Evolutionary conservation across 2,888 invertebrate species (phyloP).

Genomic region (Smittia sp.): DNA sequence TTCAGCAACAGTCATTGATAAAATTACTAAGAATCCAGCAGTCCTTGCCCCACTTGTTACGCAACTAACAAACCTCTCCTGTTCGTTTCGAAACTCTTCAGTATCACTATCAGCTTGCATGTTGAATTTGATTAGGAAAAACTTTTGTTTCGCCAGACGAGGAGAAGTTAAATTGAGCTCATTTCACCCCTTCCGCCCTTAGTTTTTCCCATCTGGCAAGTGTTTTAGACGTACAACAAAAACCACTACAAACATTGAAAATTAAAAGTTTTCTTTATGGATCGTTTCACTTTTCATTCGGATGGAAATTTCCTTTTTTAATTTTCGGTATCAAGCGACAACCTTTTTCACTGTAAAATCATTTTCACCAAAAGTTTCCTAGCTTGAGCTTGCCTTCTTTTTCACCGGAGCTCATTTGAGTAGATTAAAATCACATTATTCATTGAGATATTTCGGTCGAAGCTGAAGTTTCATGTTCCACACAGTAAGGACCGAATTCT

Average conservation of each 20-base stretch:
- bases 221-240: conserved; percentile 2
- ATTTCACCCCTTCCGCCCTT: not conserved
- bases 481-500: too few relatives aligned
- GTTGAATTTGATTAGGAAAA: conserved; percentile 4
- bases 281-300: not conserved
- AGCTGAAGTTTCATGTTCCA: too few relatives aligned
- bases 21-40: too few relatives aligned
- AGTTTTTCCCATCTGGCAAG: not conserved
- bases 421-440: too few relatives aligned
- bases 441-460: too few relatives aligned
- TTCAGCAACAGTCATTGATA: too few relatives aligned
- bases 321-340: not conserved
- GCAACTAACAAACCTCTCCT: too few relatives aligned
- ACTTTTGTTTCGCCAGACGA: not conserved
- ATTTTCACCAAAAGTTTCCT: not conserved
- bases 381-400: too few relatives aligned
- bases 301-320: not conserved
- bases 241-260: not conserved
- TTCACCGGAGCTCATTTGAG: too few relatives aligned
- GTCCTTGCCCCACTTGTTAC: too few relatives aligned
- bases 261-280: not conserved
- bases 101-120: not conserved
- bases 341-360: not conserved
- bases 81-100: not conserved
- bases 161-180: not conserved